Base-by-base conservation (phyloP, 2,888 invertebrate genomes). In the Drosophila paramelanica region DNA sequence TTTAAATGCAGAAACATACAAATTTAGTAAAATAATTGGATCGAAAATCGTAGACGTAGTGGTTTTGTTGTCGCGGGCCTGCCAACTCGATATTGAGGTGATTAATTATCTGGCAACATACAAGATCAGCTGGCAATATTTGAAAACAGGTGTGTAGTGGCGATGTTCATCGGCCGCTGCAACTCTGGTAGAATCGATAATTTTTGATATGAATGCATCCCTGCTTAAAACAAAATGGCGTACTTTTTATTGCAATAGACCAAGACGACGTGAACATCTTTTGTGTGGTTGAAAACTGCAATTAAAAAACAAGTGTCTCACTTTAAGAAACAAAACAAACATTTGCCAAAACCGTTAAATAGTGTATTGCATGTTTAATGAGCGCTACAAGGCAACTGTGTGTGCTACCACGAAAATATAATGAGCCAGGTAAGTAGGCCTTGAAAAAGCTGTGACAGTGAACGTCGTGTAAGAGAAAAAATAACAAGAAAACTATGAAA, bases 391-490 rank as follows among this genome's bases (percentile, higher is more conserved):
- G 81, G 88, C 90, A 90, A 91, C 88, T 78, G 45, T 73, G 75
- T 81, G 85, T 90, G 81, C 86, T 85, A 85, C 86, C 74, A 89
- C 88, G 86, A 91, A 90, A 88, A 90, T 92, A 92, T 90, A 90
- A 92, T 92, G 92, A 92, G 89, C 90, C 92, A 92, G 92, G 92
- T 92, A 90, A 92, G 84, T 87, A 80, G 88, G 85, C 85, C 88
- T 86, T 86, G 68, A 76, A 82, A 83, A 73, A 73, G 66, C 79
- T 81, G 81, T 82, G 84, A 79, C 77, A 67, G 83, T 83, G 83
- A 86, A 83, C 79, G 73, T 81, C 81, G 78, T 68, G 79, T 78
- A 77, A 60, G 70, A 80, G 73, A 61, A 78, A 79, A 77, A 78
- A 81, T 65, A 80, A 79, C 74, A 83, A 74, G 71, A 77, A 82